Base-by-base conservation (phyloP, 2,797 vertebrate genomes). In the Ctenochaetus hawaiiensis region DNA sequence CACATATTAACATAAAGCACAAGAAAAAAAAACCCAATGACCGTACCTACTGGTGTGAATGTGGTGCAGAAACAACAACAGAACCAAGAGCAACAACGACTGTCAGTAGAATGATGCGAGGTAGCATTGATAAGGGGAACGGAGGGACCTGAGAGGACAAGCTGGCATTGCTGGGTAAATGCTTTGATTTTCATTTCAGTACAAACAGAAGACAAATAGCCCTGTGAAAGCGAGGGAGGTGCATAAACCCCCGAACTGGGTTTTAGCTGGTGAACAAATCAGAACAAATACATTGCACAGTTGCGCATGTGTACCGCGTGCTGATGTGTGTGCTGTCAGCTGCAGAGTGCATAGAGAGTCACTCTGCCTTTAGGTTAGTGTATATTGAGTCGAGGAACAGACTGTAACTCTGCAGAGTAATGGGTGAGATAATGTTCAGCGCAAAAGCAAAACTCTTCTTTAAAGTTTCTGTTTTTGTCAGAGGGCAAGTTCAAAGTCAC, bases 261-360 rank as follows among this genome's bases (percentile, higher is more conserved):
- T 78, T 90, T 67, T 84, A 83, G 91, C 91, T 91, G 90, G 88
- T 89, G 88, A 90, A 87, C 73, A 84, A 80, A 88, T 87, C 86
- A 44, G 69, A 88, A 78, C 70, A 80, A 79, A 86, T 37, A 56
- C 48, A 71, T 75, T 8, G 58, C 70, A 81, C 78, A 78, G 20
- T 63, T 56, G 67, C 51, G 64, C 73, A 60, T 39, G 77, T 80
- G 75, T 80, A 72, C 81, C 68, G 23, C 56, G 77, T 58, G 77
- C 65, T 58, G 75, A 74, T 83, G 89, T 74, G 67, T 67, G 71
- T 77, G 72, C 69, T 47, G 76, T 87, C 70, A 72, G 81, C 66
- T 7, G 80, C 80, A 65, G 67, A 64, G 77, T 78, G 75, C 76
- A 44, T 51, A 84, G 73, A 70, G 53, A 78, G 65, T 30, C 37